Evolutionary conservation across 2,888 invertebrate genomes (phyloP).

Genomic region (Latrodectus elegans): DNA sequence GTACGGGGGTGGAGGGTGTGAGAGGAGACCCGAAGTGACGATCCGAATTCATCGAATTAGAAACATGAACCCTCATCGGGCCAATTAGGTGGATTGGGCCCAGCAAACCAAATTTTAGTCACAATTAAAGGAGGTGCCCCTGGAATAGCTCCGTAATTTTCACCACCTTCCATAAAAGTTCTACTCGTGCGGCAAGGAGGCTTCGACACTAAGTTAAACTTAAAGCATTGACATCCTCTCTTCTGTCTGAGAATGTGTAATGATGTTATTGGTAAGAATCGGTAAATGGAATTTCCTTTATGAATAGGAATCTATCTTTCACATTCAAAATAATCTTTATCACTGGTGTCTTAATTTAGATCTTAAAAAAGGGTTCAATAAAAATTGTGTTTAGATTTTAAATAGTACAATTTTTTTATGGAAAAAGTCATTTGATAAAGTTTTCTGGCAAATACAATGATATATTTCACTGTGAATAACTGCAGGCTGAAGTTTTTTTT

Average conservation of each 20-base stretch:
- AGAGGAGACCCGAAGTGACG: constrained; percentile 13
- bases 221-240: not conserved
- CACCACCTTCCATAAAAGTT: not conserved
- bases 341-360: too few species aligned
- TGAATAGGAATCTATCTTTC: too few species aligned
- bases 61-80: constrained; percentile 31
- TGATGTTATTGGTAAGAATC: not conserved
- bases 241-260: not conserved
- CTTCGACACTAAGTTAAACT: not conserved
- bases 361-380: too few species aligned
- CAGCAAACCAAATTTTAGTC: constrained; percentile 55
- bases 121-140: constrained; percentile 28
- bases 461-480: too few species aligned
- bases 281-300: not conserved
- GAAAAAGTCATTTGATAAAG: too few species aligned
- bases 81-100: constrained; percentile 39
- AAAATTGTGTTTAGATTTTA: too few species aligned
- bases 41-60: constrained; percentile 46
- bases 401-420: too few species aligned
- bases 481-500: too few species aligned
- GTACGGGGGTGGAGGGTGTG: constrained; percentile 8
- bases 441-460: too few species aligned
- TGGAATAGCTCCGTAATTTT: not conserved
- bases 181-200: not conserved
- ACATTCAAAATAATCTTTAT: too few species aligned